Evolutionary conservation across 1,140 invertebrate species (phyloP), one percentile per base, ranked within the genome.

Genomic region (Idris sp.): DNA sequence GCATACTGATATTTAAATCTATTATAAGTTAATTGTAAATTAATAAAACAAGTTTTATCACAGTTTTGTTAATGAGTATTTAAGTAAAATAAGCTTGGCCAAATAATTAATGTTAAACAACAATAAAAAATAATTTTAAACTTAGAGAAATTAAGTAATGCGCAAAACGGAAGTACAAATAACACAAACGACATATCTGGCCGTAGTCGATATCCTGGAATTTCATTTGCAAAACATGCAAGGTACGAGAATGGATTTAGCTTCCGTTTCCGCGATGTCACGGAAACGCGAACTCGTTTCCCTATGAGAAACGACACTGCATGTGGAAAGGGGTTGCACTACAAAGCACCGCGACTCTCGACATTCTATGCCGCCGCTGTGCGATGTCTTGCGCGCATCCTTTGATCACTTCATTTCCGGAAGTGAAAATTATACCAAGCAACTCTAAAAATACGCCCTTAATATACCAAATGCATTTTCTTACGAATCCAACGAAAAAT

Each of bases 221-320:
- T 77, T 77, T 69, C 74, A 73, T 73, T 77, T 69, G 62, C 74
- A 72, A 73, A 77, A 73, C 68, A 77, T 77, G 49, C 74, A 77
- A 73, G 74, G 74, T 73, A 77, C 69, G 74, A 65, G 64, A 73
- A 77, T 77, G 69, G 69, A 62, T 74, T 74, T 68, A 65, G 56
- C 69, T 77, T 77, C 75, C 75, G 75, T 56, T 74, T 74, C 69
- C 69, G 75, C 69, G 53, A 77, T 67, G 75, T 74, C 69, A 74
- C 75, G 75, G 75, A 77, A 77, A 77, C 75, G 75, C 75, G 53
- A 74, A 77, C 75, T 77, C 75, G 75, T 77, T 77, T 71, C 65
- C 65, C 69, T 74, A 77, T 77, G 75, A 77, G 75, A 77, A 77
- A 77, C 69, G 75, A 64, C 62, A 65, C 69, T 77, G 69, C 64